Evolutionary conservation across 2,113 vertebrate species (phyloP), one percentile per base, ranked within the genome.

Genomic region (Vombatus ursinus): DNA sequence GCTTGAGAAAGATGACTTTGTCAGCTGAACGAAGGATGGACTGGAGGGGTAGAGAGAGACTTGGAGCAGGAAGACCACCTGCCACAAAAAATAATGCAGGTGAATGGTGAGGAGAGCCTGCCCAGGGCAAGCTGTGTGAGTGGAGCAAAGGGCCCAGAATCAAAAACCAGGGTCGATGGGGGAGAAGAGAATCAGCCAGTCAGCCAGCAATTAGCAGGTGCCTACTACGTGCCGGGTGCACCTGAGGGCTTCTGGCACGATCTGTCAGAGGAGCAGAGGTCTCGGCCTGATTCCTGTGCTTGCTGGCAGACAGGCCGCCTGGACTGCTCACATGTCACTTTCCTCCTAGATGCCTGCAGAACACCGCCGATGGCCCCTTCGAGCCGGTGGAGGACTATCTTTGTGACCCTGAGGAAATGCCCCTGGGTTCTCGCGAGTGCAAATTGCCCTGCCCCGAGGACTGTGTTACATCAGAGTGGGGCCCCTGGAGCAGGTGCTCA

Each of bases 361-460:
- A 99, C 98, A 99, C 99, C 1, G 99, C 99, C 0, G 99, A 99
- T 92, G 99, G 99, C 11, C 99, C 99, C 3, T 99, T 99, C 0
- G 99, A 99, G 91, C 96, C 98, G 0, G 99, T 99, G 25, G 99
- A 99, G 94, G 99, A 99, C 96, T 99, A 99, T 95, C 99, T 99
- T 12, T 99, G 99, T 93, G 99, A 99, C 97, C 99, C 99, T 0
- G 99, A 99, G 97, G 99, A 99, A 97, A 99, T 99, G 99, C 99
- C 99, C 0, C 98, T 99, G 91, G 99, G 99, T 11, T 99, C 99
- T 94, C 98, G 99, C 92, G 99, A 99, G 93, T 99, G 99, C 98
- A 99, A 98, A 0, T 97, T 99, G 94, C 99, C 99, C 0, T 99
- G 99, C 96, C 99, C 99, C 0, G 99, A 99, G 96, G 99, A 99